Evolutionary conservation across 2,888 invertebrate species (phyloP), one percentile per base, ranked within the genome.

Genomic region (Lepidonotus clava): DNA sequence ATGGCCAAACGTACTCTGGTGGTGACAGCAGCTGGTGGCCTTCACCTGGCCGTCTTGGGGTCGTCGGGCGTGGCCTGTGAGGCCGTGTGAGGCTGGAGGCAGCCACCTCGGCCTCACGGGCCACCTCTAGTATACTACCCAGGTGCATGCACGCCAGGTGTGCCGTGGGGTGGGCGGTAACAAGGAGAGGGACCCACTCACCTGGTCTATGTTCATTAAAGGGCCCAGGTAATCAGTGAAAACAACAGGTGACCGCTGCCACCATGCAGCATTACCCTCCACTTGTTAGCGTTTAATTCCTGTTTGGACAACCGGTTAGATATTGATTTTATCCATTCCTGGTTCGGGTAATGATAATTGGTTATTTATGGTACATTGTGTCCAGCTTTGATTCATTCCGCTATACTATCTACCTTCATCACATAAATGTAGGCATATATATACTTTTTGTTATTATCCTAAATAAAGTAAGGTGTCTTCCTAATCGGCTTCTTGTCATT

Each of bases 211-310:
- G 14, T 38, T 71, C 71, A 71, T 71, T 71, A 71, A 71, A 5
- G n/a, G 71, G 14, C 71, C n/a, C 38, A 71, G 38, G 71, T 2
- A 71, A 71, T 38, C 38, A 71, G 34, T 38, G 71, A 38, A 71
- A 71, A 71, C 71, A 71, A 71, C 71, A 71, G 71, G 71, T 71
- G 71, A 71, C 38, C 71, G n/a, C 36, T 38, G n/a, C 36, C 34
- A 71, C 36, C 71, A 18, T 18, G n/a, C 71, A 71, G 71, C 71
- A 61, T 71, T n/a, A n/a, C n/a, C n/a, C n/a, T n/a, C n/a, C n/a
- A n/a, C n/a, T n/a, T n/a, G n/a, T n/a, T n/a, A n/a, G n/a, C n/a
- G n/a, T n/a, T n/a, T n/a, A n/a, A n/a, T n/a, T n/a, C n/a, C n/a
- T n/a, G n/a, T n/a, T n/a, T n/a, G n/a, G n/a, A n/a, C n/a, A n/a